Percentiles rank a stretch among this genome's conserved stretches.
These are phyloP conservation scores for Osmoderma eremita DNA, from an alignment of 2,888 invertebrate genomes.

Conservation along the genomic window DNA sequence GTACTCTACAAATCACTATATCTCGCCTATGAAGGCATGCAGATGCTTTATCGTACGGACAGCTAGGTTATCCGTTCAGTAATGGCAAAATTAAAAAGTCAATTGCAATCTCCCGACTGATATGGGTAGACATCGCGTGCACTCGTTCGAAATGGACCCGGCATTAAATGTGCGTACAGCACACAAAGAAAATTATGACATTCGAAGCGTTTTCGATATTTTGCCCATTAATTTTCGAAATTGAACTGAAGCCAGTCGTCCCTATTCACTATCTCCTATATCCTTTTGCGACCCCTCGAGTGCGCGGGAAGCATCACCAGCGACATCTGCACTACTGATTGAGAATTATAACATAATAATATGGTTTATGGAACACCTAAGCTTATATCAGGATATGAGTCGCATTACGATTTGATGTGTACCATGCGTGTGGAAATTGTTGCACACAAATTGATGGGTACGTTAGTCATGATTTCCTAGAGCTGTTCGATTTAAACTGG, in stretches of 20 bases:
- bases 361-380: slow-evolving; percentile 25
- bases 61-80: slow-evolving; percentile 20
- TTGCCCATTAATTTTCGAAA: slow-evolving; percentile 33
- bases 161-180: neutral
- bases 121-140: slow-evolving; percentile 11
- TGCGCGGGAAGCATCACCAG: slow-evolving; percentile 18
- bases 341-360: slow-evolving; percentile 31
- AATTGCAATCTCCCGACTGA: slow-evolving; percentile 13
- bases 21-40: slow-evolving; percentile 2
- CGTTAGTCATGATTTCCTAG: slow-evolving; percentile 21
- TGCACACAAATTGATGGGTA: slow-evolving; percentile 6
- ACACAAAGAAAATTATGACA: neutral
- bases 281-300: slow-evolving; percentile 31
- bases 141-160: slow-evolving; percentile 21
- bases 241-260: slow-evolving; percentile 20
- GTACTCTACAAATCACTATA: slow-evolving; percentile 1
- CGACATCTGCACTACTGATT: slow-evolving; percentile 32
- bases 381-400: slow-evolving; percentile 18
- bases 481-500: neutral
- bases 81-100: slow-evolving; percentile 32
- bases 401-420: slow-evolving; percentile 10
- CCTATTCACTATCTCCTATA: slow-evolving; percentile 23
- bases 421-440: too few relatives aligned
- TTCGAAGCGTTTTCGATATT: slow-evolving; percentile 24
- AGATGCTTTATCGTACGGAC: slow-evolving; percentile 12